Evolutionary conservation across 2,797 vertebrate species (phyloP), one percentile per base, ranked within the genome.

Genomic region (Atherinosoma microstoma): DNA sequence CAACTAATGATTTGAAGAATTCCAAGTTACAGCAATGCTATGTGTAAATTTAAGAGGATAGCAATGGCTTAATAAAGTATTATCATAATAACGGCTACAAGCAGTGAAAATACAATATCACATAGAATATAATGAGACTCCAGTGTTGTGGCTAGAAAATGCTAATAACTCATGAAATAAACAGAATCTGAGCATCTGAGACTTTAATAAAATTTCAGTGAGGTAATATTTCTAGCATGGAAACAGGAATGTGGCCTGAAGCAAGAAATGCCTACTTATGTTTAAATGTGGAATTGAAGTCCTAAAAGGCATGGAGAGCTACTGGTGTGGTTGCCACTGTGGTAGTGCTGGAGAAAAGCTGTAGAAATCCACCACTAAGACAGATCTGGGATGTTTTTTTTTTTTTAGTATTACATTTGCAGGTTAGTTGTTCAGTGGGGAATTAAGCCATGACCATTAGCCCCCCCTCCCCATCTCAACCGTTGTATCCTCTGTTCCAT

Each of bases 401-500:
- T 45, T 45, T 4, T 11, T 18, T 45, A 12, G 76, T 47, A 47
- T 80, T 72, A 75, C 74, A 68, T 63, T 67, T 53, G 27, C 76
- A 65, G 56, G 62, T 80, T 76, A 70, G 78, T 42, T 64, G 72
- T 61, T 27, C 74, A 75, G 75, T 73, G 57, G 67, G 36, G 66
- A 80, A 76, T 77, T 66, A 63, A 72, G 29, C 61, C 71, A 54
- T 70, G 53, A 56, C 67, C 72, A 73, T 86, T 88, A 83, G 62
- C 18, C 42, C 18, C 18, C 38, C 13, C 36, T 51, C 60, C 40
- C 16, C 42, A 45, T 56, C 51, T 73, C 54, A 64, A 69, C 22
- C n/a, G 22, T 51, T 29, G 6, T 42, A 65, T 64, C 73, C 60
- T 18, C 49, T 2, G 2, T 27, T 27, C 24, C 24, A 27, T 27